phyloP scores from a whole-genome alignment of 2,113 vertebrate species.

The Podilymbus podiceps region DNA sequence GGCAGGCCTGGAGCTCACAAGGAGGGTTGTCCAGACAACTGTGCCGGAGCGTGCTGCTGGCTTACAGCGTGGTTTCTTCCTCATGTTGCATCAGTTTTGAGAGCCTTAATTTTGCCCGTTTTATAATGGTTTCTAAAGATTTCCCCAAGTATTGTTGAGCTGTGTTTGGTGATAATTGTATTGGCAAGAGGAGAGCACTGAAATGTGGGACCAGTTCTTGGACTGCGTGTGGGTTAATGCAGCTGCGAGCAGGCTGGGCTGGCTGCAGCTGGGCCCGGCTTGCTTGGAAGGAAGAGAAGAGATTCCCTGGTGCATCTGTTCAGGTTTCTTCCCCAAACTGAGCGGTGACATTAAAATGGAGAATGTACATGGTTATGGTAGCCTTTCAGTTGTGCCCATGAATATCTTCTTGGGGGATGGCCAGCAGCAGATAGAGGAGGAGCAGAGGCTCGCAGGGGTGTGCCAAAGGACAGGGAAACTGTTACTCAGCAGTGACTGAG shows the following conservation, averaged over 20 bases:
- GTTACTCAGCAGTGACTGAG: background rate
- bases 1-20: background rate
- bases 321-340: background rate
- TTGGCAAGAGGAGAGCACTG: background rate
- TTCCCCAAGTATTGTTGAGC: background rate
- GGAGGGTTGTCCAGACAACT: background rate
- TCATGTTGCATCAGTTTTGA: background rate
- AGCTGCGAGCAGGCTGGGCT: background rate
- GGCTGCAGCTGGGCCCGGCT: background rate
- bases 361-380: background rate
- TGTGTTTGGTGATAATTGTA: background rate
- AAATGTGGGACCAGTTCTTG: background rate
- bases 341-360: background rate
- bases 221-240: background rate
- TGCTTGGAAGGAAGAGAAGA: background rate
- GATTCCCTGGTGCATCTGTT: background rate
- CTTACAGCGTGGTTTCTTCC: background rate
- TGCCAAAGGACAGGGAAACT: background rate
- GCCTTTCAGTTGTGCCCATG: background rate
- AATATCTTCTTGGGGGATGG: background rate
- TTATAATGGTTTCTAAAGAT: background rate
- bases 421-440: background rate
- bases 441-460: background rate
- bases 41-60: background rate
- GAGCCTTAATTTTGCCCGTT: background rate